phyloP scores from a whole-genome alignment of 2,797 vertebrate species.

The Darevskia nairensis region DNA sequence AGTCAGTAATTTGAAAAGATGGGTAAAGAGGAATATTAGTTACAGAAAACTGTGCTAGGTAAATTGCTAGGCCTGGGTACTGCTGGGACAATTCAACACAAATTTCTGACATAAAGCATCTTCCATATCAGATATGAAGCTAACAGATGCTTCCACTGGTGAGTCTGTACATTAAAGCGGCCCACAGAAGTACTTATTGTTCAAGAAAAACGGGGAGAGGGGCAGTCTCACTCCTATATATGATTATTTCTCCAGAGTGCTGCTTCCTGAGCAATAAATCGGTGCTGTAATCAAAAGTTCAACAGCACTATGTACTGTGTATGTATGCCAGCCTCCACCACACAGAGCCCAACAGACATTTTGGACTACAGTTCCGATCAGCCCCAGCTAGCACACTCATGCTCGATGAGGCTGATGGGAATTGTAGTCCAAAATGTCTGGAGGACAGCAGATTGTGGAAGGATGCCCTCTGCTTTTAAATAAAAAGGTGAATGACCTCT shows the following conservation, averaged over 20 bases:
- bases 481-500: background rate
- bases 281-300: background rate
- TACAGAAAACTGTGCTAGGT: background rate
- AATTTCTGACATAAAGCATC: background rate
- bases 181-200: background rate
- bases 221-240: background rate
- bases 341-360: no score
- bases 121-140: background rate
- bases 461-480: background rate
- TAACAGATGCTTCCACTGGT: background rate
- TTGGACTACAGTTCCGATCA: no score
- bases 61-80: background rate
- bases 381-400: no score
- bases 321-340: background rate
- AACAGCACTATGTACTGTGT: background rate
- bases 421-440: no score
- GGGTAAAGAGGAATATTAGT: background rate
- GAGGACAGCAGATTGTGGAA: no score
- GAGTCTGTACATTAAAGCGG: background rate
- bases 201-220: background rate
- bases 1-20: background rate
- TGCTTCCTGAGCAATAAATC: background rate
- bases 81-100: background rate
- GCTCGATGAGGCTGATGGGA: background rate
- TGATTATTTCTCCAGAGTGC: background rate